Evolutionary conservation across 2,888 invertebrate genomes (phyloP), one percentile per base, ranked within the genome.

Genomic region (Baccha elongata): DNA sequence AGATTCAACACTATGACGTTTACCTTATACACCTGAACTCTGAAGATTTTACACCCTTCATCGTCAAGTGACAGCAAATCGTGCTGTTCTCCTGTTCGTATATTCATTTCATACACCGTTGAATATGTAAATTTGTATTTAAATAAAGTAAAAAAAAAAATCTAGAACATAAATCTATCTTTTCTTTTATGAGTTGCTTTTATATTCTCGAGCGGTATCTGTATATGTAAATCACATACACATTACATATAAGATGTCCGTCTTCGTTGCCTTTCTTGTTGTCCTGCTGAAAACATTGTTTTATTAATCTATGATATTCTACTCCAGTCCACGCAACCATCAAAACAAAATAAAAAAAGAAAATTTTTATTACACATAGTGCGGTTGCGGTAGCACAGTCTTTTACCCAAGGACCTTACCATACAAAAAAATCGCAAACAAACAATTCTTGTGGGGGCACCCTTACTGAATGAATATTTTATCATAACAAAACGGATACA

Each of bases 301-400:
- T 46, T 62, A 69, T 46, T 55, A 69, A 69, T 62, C 75, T 60
- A 40, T 44, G 62, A 76, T 69, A 64, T 53, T 48, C 68, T 44
- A 64, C 53, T 40, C 62, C 15, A 69, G 69, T 62, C 46, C 75
- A 69, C 69, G 69, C 69, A 71, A 64, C 46, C 75, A 69, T 55
- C 19, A 10, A 15, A 48, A 40, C 8, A 26, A 26, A 42, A 23
- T 26, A 58, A 58, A 42, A 58, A 58, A 58, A 58, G 42, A 42
- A 42, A 58, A 42, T 23, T 58, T 58, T 58, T 58, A 58, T 58
- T 58, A 29, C 42, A 42, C 40, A 58, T 40, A 58, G 40, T 58
- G n/a, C n/a, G n/a, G n/a, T n/a, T n/a, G 23, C 23, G 58, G 58
- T 42, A n/a, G 58, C 26, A 58, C 58, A 19, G 42, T 26, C 40